Evolutionary conservation across 2,888 invertebrate genomes (phyloP).

Genomic region (Drosophila robusta): DNA sequence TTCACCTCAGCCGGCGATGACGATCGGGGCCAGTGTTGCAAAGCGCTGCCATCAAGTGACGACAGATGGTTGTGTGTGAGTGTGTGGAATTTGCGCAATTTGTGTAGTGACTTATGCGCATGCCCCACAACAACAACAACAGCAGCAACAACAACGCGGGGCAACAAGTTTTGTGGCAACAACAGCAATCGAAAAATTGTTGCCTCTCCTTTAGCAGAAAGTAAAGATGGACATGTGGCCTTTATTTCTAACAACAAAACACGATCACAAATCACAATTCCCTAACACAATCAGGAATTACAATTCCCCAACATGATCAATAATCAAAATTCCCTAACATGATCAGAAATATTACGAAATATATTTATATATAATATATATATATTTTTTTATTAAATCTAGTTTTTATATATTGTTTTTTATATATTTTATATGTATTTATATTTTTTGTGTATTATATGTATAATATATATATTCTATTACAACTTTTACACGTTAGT

Average conservation of each 20-base stretch:
- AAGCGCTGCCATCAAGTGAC: constrained; percentile 51
- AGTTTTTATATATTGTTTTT: too few relatives aligned
- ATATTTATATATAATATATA: too few relatives aligned
- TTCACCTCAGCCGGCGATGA: constrained; percentile 64
- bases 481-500: too few relatives aligned
- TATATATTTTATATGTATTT: too few relatives aligned
- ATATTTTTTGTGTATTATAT: too few relatives aligned
- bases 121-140: constrained; percentile 48
- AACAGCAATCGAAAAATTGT: constrained; percentile 36
- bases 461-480: too few relatives aligned
- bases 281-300: background rate
- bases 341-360: background rate
- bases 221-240: background rate
- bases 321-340: background rate
- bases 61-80: constrained; percentile 49
- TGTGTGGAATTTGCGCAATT: constrained; percentile 75
- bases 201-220: constrained; percentile 22
- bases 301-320: background rate
- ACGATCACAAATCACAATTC: background rate
- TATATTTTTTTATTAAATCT: too few relatives aligned
- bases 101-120: constrained; percentile 77
- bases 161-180: constrained; percentile 60
- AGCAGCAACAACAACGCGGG: constrained; percentile 18
- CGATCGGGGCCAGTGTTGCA: constrained; percentile 60
- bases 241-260: background rate